Base-by-base conservation (phyloP, 2,113 vertebrate species). In the Rynchops niger region DNA sequence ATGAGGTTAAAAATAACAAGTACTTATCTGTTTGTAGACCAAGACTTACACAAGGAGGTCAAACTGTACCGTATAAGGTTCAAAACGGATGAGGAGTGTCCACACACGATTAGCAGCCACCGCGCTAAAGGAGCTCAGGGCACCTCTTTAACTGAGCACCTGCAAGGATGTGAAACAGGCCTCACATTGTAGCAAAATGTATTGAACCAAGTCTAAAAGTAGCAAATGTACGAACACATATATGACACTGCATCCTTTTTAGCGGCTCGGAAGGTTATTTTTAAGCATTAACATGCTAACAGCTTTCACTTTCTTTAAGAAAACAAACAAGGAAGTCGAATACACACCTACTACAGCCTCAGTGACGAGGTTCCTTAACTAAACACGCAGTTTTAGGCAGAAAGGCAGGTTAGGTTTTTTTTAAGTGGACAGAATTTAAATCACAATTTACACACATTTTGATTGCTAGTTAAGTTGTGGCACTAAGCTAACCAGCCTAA, bases 301-400 rank as follows among this genome's bases (percentile, higher is more conserved):
- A 49, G 26, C 80, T 95, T 96, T 95, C 96, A 88, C 89, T 92
- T 95, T 95, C 94, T 77, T 74, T 63, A 82, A 43, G 52, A 79
- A 90, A 95, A 81, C 17, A 90, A 91, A 92, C 1, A 36, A 81
- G 86, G 85, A 97, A 94, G 82, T 86, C 1, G 8, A 62, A 67
- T 50, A 59, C 50, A 86, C 74, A 83, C 32, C 45, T 62, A n/a
- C 32, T 32, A 67, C 30, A 43, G 55, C 27, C n/a, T 56, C 29
- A 82, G 36, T 15, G 59, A 55, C 2, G 15, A 84, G 8, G 23
- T 42, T 86, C 63, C 61, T 83, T 50, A 92, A 40, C 38, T 49
- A 62, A 92, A 78, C 25, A 65, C 3, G 15, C 12, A 12, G n/a
- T 50, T 71, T 82, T 16, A 92, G 21, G 50, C 21, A 90, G 71